Percentiles rank a stretch among this genome's conserved stretches.
phyloP scores from a whole-genome alignment of 2,797 vertebrate genomes.

The Rhynchonycteris naso region DNA sequence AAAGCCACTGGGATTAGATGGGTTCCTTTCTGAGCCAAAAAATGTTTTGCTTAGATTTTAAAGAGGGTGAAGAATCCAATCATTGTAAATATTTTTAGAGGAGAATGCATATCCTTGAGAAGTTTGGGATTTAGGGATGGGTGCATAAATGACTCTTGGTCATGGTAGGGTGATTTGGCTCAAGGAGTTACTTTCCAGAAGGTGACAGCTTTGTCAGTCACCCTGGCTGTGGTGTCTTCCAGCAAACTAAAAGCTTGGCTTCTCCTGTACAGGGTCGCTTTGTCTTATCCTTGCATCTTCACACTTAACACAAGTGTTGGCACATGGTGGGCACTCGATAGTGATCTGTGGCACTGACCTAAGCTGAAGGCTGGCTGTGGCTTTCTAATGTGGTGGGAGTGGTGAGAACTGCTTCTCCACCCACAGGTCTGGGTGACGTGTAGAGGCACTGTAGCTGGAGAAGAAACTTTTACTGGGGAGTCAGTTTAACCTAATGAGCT shows the following conservation, averaged over 20 bases:
- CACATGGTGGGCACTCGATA: fast-evolving
- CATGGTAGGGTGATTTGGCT: not conserved
- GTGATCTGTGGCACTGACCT: not conserved
- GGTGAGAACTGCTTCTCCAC: not conserved
- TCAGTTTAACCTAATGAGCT: not conserved
- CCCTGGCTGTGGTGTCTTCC: not conserved
- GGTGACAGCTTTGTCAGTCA: not conserved
- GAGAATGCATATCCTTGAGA: not conserved
- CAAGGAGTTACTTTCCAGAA: not conserved
- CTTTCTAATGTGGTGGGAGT: not conserved
- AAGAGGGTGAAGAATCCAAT: not conserved
- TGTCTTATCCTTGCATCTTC: not conserved
- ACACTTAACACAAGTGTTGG: not conserved
- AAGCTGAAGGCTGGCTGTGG: not conserved
- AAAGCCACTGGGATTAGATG: not conserved
- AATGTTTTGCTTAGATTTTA: slow-evolving; percentile 21
- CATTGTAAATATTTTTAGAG: slow-evolving; percentile 18
- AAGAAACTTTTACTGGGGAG: not conserved
- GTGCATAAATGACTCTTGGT: not conserved
- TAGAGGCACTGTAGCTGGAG: not conserved
- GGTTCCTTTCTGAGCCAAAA: not conserved
- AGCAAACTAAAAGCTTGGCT: not conserved
- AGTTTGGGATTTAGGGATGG: not conserved
- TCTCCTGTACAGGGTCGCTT: not conserved
- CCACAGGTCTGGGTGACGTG: not conserved